Percentiles rank a stretch among this genome's conserved stretches.
These are phyloP conservation scores for Panopea generosa DNA, from an alignment of 2,888 invertebrate genomes.

Conservation along the genomic window DNA sequence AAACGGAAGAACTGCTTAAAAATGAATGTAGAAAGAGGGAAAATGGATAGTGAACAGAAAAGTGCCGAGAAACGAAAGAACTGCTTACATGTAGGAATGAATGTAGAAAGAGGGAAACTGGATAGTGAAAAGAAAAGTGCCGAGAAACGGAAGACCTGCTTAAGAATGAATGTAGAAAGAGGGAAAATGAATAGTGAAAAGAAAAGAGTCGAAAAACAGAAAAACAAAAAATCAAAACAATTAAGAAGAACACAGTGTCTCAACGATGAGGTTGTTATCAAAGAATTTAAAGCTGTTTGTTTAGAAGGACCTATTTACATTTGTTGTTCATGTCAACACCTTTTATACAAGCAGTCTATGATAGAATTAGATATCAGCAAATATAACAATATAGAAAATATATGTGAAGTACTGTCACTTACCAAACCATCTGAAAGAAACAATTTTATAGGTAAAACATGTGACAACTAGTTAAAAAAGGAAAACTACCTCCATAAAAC, in stretches of 20 bases:
- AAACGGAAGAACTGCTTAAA: background rate
- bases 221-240: background rate
- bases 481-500: conserved; percentile 4
- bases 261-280: background rate
- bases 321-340: conserved; percentile 11
- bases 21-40: background rate
- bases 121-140: background rate
- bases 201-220: background rate
- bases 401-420: background rate
- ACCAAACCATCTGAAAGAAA: background rate
- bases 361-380: conserved; percentile 7
- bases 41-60: background rate
- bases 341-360: conserved; percentile 16
- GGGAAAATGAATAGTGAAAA: background rate
- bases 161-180: background rate
- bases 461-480: background rate
- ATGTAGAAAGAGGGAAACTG: background rate
- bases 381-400: conserved; percentile 1
- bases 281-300: conserved; percentile 14
- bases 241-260: background rate
- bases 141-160: background rate
- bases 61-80: background rate
- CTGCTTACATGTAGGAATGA: no score
- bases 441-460: conserved; percentile 10
- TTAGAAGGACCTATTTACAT: conserved; percentile 5